Evolutionary conservation across 92 coral and sea anemone genomes (phyloP).

Genomic region (Actinostola sp.): DNA sequence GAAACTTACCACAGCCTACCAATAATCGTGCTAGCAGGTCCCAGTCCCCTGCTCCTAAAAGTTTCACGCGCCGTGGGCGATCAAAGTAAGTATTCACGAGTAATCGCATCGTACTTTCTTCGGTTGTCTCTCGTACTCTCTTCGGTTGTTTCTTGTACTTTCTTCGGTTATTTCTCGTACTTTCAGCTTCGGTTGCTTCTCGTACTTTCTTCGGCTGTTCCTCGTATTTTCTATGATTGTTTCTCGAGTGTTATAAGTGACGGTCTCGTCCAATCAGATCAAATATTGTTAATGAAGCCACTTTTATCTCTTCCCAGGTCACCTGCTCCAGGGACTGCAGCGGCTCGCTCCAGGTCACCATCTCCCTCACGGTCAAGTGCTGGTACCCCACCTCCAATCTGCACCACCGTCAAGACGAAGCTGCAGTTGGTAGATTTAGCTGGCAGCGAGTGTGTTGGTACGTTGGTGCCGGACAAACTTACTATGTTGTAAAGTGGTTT

Average conservation of each 20-base stretch:
- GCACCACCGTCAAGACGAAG: slow-evolving; percentile 83
- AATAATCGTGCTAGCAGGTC: slow-evolving; percentile 70
- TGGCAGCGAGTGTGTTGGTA: slow-evolving; percentile 99
- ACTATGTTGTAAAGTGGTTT: too few species aligned
- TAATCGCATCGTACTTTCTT: background rate
- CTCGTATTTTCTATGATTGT: too few species aligned
- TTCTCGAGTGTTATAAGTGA: too few species aligned
- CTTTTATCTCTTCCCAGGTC: slow-evolving; percentile 69
- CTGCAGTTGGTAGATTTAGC: slow-evolving; percentile 96
- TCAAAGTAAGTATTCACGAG: slow-evolving; percentile 21
- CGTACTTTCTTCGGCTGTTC: too few species aligned
- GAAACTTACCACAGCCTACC: slow-evolving; percentile 84
- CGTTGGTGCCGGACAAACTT: slow-evolving; percentile 9
- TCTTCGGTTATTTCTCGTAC: background rate
- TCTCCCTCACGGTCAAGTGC: slow-evolving; percentile 85
- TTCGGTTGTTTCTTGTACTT: background rate
- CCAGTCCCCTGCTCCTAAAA: slow-evolving; percentile 87
- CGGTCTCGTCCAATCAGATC: too few species aligned
- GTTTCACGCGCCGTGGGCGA: slow-evolving; percentile 32
- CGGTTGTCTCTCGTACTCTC: background rate
- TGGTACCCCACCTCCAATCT: slow-evolving; percentile 49
- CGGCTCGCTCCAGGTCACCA: slow-evolving; percentile 93
- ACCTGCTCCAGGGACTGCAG: slow-evolving; percentile 89
- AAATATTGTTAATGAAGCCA: background rate
- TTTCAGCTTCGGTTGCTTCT: background rate